phyloP scores from a whole-genome alignment of 2,888 invertebrate species.

The Chirona hameri region DNA sequence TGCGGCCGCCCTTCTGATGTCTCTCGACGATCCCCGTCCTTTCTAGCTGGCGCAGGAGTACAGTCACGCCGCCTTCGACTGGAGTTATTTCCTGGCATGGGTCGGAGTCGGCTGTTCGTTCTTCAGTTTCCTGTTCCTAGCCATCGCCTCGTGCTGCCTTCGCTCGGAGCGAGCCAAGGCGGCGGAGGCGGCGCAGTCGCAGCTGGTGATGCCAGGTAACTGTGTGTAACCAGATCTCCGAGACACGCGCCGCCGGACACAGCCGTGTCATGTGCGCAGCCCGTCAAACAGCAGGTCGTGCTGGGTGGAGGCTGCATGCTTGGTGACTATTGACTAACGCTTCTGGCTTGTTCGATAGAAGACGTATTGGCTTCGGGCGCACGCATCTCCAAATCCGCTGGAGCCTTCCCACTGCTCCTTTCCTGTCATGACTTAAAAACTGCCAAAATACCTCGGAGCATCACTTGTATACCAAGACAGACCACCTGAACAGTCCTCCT shows the following conservation, averaged over 20 bases:
- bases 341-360: no score
- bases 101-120: not conserved
- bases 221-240: no score
- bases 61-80: not conserved
- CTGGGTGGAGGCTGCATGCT: not conserved
- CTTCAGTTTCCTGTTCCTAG: not conserved
- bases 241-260: no score
- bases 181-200: not conserved
- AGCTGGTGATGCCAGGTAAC: conserved; percentile 27
- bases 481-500: no score
- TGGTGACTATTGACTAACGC: not conserved
- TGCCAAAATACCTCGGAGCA: no score
- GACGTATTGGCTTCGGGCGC: no score
- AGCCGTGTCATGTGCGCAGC: no score
- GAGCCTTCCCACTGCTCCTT: no score
- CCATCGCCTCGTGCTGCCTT: not conserved
- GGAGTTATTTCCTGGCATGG: conserved; percentile 24
- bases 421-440: no score
- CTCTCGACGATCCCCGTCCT: conserved; percentile 74
- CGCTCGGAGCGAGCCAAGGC: not conserved
- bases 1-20: not conserved
- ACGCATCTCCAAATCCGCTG: no score
- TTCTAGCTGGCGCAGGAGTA: conserved; percentile 81
- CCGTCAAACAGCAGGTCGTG: no score
- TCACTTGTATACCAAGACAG: no score